Evolutionary conservation across 2,797 vertebrate genomes (phyloP).

Genomic region (Cuculus canorus): DNA sequence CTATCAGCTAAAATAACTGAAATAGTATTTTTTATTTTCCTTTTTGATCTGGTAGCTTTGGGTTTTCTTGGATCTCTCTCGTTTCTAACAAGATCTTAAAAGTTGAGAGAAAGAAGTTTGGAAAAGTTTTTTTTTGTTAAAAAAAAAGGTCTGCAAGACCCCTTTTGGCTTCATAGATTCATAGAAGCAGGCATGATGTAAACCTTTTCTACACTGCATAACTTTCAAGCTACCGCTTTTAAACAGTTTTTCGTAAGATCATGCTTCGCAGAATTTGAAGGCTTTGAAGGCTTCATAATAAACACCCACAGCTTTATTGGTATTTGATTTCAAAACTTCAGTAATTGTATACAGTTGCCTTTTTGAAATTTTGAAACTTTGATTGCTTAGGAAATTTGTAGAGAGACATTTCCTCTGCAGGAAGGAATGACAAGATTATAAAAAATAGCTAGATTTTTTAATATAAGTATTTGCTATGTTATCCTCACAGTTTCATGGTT

Average conservation of each 20-base stretch:
- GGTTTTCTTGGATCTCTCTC: not conserved
- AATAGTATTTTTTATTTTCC: not conserved
- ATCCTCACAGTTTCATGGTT: not conserved
- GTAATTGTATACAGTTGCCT: not conserved
- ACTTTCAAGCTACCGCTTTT: not conserved
- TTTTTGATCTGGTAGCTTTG: not conserved
- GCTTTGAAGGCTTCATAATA: not conserved
- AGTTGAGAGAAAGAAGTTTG: not conserved
- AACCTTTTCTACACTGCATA: not conserved
- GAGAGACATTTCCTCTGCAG: not conserved
- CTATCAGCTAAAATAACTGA: not conserved
- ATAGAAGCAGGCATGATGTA: not conserved
- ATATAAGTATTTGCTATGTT: not conserved
- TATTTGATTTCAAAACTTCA: slow-evolving; percentile 17
- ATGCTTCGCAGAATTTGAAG: not conserved
- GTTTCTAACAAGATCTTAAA: not conserved
- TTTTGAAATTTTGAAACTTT: not conserved
- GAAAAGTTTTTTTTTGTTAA: not conserved
- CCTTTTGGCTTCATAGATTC: not conserved
- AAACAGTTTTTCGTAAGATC: not conserved
- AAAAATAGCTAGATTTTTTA: not conserved
- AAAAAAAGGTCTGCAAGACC: not conserved
- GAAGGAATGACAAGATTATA: not conserved
- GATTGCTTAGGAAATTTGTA: not conserved
- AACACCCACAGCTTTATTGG: not conserved